Conservation (phyloP, 37 sponge, comb jelly and placozoan genomes). For the Spongia lamella region DNA sequence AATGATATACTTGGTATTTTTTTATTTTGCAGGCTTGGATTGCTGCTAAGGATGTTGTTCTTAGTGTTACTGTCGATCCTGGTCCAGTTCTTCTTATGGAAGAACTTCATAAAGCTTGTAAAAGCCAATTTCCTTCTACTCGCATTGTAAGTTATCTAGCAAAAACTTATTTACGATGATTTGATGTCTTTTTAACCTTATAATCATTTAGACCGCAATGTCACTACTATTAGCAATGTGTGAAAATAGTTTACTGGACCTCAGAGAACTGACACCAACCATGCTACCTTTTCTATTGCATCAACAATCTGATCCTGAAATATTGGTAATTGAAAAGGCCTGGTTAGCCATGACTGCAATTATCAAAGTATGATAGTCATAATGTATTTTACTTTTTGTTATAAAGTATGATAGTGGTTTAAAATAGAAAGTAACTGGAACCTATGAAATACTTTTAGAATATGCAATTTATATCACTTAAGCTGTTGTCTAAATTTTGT, state of each 20-base stretch:
- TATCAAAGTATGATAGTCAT: constrained; percentile 65
- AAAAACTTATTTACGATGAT: neutral
- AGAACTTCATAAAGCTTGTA: constrained; percentile 39
- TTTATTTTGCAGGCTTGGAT: constrained; percentile 18
- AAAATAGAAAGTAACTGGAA: no score
- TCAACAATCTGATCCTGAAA: constrained; percentile 69
- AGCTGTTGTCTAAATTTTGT: no score
- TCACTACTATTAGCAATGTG: constrained; percentile 55
- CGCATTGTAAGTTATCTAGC: constrained; percentile 13
- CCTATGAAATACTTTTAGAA: no score
- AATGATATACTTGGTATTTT: no score
- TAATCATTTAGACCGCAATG: constrained; percentile 46
- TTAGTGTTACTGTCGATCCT: constrained; percentile 60
- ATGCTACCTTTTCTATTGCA: constrained; percentile 65
- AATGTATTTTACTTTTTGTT: no score
- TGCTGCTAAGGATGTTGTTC: constrained; percentile 56
- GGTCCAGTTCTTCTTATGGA: constrained; percentile 57
- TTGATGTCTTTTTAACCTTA: no score
- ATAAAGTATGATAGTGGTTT: no score
- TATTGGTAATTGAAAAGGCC: constrained; percentile 61
- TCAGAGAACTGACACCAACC: constrained; percentile 60
- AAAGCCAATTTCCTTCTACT: neutral
- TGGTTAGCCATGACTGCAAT: constrained; percentile 83
- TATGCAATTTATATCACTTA: no score
- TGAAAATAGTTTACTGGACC: constrained; percentile 31